These are phyloP conservation scores for Mastomys natalensis DNA, from an alignment of 2,113 vertebrate species.

Conservation along the genomic window DNA sequence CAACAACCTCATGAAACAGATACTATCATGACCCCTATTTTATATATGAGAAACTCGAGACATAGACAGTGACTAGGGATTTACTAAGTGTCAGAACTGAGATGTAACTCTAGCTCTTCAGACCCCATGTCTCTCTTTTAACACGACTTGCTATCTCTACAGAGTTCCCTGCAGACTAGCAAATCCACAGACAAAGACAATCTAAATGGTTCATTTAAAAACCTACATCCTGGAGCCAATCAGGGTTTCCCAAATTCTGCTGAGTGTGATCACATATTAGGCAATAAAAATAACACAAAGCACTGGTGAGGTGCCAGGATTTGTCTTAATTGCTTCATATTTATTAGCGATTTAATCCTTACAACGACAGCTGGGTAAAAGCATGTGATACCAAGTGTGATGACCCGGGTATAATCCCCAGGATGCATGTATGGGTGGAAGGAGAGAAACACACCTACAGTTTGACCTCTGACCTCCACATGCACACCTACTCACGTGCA, in stretches of 20 bases:
- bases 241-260: background rate
- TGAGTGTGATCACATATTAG: background rate
- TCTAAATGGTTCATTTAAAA: background rate
- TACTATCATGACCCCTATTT: background rate
- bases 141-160: background rate
- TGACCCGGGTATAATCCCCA: background rate
- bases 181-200: background rate
- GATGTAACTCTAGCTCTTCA: background rate
- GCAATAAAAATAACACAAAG: background rate
- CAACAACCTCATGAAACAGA: background rate
- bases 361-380: background rate
- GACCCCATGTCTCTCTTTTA: background rate
- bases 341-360: slow-evolving; percentile 5
- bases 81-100: background rate
- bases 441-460: background rate
- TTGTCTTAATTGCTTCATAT: background rate
- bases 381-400: background rate
- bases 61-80: background rate
- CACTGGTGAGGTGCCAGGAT: background rate
- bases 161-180: background rate
- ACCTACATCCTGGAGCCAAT: background rate
- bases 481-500: background rate
- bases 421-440: background rate
- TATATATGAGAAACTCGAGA: background rate
- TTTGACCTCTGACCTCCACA: background rate